phyloP scores from a whole-genome alignment of 2,797 vertebrate genomes.

The Pseudochromis fuscus region DNA sequence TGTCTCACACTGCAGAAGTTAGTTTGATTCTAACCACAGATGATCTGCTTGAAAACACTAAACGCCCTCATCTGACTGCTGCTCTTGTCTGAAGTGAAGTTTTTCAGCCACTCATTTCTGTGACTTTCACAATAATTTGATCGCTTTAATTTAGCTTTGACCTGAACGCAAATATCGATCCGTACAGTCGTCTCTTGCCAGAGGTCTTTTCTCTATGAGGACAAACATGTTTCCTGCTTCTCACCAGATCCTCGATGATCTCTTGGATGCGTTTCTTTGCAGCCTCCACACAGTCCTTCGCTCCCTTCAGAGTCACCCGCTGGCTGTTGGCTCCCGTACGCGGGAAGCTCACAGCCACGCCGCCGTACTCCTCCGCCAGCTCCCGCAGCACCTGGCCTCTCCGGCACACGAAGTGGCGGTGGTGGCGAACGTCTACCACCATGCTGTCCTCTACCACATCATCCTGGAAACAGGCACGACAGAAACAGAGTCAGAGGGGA shows the following conservation, averaged over 20 bases:
- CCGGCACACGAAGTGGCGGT: conserved; percentile 87
- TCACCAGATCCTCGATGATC: conserved; percentile 86
- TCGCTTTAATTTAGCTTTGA: not conserved
- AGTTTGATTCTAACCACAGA: too few species aligned
- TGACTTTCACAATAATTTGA: not conserved
- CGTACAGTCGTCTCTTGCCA: not conserved
- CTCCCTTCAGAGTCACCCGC: conserved; percentile 87
- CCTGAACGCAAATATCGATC: not conserved
- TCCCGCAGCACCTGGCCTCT: conserved; percentile 87
- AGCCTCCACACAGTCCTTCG: conserved; percentile 87
- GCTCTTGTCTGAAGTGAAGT: not conserved
- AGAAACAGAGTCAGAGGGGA: not conserved
- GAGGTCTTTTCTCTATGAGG: not conserved
- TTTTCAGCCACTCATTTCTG: not conserved
- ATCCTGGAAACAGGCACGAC: conserved; percentile 72
- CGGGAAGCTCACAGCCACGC: conserved; percentile 88
- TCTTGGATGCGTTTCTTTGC: conserved; percentile 88
- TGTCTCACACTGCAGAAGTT: too few species aligned
- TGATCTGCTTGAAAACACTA: too few species aligned
- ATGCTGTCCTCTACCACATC: conserved; percentile 88
- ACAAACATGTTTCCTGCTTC: not conserved
- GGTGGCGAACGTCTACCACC: conserved; percentile 84
- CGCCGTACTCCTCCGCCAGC: conserved; percentile 87
- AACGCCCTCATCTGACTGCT: too few species aligned
- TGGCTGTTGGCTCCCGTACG: conserved; percentile 85